These are phyloP conservation scores for Acrobasis consociella DNA, from an alignment of 2,888 invertebrate species.

Conservation along the genomic window DNA sequence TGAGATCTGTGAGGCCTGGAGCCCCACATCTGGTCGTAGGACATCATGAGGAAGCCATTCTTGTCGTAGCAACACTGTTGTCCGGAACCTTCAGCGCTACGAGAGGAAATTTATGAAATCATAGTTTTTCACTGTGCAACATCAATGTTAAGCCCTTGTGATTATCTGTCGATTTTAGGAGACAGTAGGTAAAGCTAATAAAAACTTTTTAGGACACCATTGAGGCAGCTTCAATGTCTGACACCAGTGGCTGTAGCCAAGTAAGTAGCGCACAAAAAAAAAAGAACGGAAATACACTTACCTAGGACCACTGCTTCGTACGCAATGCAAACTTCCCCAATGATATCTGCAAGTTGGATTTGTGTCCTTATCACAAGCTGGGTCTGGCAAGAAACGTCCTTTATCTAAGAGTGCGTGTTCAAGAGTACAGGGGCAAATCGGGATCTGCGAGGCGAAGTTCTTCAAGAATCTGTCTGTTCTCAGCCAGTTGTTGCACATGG, in stretches of 20 bases:
- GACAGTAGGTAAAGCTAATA: no score
- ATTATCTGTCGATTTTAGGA: no score
- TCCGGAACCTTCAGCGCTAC: conserved; percentile 93
- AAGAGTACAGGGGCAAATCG: conserved; percentile 95
- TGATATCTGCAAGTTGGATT: conserved; percentile 95
- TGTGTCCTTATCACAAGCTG: conserved; percentile 94
- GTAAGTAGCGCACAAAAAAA: no score
- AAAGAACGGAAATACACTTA: conserved; percentile 70
- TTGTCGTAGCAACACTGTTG: conserved; percentile 99
- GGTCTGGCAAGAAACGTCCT: conserved; percentile 95
- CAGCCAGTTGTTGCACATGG: conserved; percentile 95
- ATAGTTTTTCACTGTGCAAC: no score
- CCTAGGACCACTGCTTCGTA: conserved; percentile 95
- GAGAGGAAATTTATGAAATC: conserved; percentile 29
- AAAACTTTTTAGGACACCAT: no score
- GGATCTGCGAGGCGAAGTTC: conserved; percentile 92
- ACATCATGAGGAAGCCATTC: conserved; percentile 94
- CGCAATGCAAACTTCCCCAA: conserved; percentile 95
- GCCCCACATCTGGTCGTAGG: conserved; percentile 98
- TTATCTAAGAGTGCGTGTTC: conserved; percentile 96
- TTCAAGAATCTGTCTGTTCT: conserved; percentile 90
- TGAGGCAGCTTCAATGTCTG: no score
- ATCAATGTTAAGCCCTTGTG: no score
- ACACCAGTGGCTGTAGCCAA: no score
- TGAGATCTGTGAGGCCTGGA: conserved; percentile 93